Conservation (phyloP, 2,797 vertebrate species). For the Chaunax sp. region DNA sequence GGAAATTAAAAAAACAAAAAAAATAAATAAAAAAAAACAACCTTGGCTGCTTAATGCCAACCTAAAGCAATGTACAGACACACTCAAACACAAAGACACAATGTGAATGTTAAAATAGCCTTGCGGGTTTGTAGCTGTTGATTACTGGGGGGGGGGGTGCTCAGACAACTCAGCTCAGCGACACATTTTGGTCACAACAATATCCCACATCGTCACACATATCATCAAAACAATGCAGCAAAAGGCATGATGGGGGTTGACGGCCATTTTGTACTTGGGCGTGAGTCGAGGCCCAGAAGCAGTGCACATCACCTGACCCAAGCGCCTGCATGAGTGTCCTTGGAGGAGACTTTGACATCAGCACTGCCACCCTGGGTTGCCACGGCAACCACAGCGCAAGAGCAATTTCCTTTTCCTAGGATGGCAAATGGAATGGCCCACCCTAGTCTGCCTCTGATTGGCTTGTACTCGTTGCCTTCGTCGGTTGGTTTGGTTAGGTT, state of each 20-base stretch:
- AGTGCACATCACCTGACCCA: slow-evolving; percentile 63
- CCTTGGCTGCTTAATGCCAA: slow-evolving; percentile 81
- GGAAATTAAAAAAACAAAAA: not conserved
- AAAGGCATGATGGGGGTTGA: not conserved
- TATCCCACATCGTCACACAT: too few species aligned
- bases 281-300: slow-evolving; percentile 59
- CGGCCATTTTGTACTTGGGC: slow-evolving; percentile 67
- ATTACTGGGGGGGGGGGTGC: slow-evolving; percentile 6
- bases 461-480: too few species aligned
- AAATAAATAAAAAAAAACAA: slow-evolving; percentile 17
- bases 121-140: too few species aligned
- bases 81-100: slow-evolving; percentile 61
- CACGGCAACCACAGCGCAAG: slow-evolving; percentile 73
- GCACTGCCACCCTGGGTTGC: slow-evolving; percentile 75
- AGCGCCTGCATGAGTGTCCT: slow-evolving; percentile 75
- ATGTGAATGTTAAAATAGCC: slow-evolving; percentile 50
- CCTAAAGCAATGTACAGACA: slow-evolving; percentile 72
- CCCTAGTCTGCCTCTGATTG: too few species aligned
- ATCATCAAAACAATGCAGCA: slow-evolving; percentile 19
- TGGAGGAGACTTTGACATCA: slow-evolving; percentile 78
- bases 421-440: too few species aligned
- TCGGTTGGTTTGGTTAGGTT: too few species aligned
- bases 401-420: too few species aligned
- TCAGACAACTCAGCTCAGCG: slow-evolving; percentile 44
- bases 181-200: slow-evolving; percentile 24